Conservation (phyloP, 2,888 invertebrate genomes). For the Caenorhabditis sulstoni region DNA sequence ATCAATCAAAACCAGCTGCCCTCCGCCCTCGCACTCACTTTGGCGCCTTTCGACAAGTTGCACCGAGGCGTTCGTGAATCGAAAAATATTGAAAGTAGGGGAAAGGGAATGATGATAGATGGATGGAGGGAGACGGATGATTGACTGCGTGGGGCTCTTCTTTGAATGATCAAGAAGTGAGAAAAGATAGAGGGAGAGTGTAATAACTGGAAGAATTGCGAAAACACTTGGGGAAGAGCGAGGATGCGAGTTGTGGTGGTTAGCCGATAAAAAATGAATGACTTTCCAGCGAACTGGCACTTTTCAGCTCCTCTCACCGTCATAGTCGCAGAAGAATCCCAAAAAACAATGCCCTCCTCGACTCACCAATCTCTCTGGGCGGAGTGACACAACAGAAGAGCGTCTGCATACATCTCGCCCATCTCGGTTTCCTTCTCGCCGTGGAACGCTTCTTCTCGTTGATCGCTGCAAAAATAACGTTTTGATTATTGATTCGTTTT, state of each 20-base stretch:
- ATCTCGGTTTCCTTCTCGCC: slow-evolving; percentile 83
- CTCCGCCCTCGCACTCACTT: slow-evolving; percentile 35
- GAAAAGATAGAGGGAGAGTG: slow-evolving; percentile 1
- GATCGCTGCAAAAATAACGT: slow-evolving; percentile 27
- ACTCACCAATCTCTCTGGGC: slow-evolving; percentile 70
- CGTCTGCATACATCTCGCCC: slow-evolving; percentile 88
- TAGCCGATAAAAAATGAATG: slow-evolving; percentile 10
- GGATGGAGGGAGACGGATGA: not conserved
- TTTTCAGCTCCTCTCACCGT: too few relatives aligned
- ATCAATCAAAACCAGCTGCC: slow-evolving; percentile 37
- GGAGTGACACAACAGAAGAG: slow-evolving; percentile 89
- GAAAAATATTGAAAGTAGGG: slow-evolving; percentile 49
- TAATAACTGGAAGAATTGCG: slow-evolving; percentile 24
- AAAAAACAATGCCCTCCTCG: not conserved
- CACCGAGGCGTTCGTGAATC: slow-evolving; percentile 47
- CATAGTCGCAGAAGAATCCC: not conserved
- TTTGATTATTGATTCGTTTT: too few relatives aligned
- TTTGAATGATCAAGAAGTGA: too few relatives aligned
- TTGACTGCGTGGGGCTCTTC: too few relatives aligned
- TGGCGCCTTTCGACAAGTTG: slow-evolving; percentile 48
- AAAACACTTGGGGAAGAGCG: slow-evolving; percentile 6
- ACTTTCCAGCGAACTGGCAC: not conserved
- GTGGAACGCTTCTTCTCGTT: slow-evolving; percentile 56
- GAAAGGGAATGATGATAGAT: slow-evolving; percentile 1
- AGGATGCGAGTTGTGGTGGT: not conserved